These are phyloP conservation scores for Odontothrips loti DNA, from an alignment of 2,888 invertebrate species.

Conservation along the genomic window DNA sequence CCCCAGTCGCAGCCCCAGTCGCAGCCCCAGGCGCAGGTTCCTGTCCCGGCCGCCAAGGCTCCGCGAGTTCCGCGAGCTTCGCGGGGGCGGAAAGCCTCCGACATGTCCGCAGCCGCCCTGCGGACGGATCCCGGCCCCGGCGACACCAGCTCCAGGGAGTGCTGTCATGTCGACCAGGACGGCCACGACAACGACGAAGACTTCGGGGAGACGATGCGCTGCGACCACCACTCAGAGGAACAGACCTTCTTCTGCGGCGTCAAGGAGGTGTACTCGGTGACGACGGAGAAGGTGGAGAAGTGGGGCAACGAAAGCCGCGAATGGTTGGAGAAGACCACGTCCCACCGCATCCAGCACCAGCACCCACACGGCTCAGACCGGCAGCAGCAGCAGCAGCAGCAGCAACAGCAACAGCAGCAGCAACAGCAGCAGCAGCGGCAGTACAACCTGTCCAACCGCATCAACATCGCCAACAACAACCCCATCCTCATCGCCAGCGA, in stretches of 20 bases:
- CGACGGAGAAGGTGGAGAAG: conserved; percentile 24
- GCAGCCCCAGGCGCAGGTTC: not conserved
- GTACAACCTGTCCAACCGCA: conserved; percentile 13
- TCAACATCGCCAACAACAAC: conserved; percentile 17
- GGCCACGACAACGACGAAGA: not conserved
- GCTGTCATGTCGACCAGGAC: not conserved
- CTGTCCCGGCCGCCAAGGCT: not conserved
- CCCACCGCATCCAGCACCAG: conserved; percentile 16
- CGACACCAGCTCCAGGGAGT: not conserved
- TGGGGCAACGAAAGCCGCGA: conserved; percentile 1
- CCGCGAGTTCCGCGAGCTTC: not conserved
- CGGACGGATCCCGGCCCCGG: not conserved
- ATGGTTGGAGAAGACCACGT: conserved; percentile 15
- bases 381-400: not conserved
- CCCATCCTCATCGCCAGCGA: conserved; percentile 19
- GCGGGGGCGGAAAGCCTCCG: not conserved
- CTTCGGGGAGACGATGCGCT: not conserved
- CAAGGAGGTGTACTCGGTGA: conserved; percentile 22
- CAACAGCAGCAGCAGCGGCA: not conserved
- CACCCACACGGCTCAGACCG: conserved; percentile 2
- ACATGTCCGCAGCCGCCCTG: not conserved
- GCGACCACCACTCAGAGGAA: conserved; percentile 16
- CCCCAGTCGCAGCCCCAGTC: not conserved
- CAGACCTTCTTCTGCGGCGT: conserved; percentile 19
- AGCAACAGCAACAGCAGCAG: conserved; percentile 1